Evolutionary conservation across 2,113 vertebrate genomes (phyloP).

Genomic region (Triplophysa dalaica): DNA sequence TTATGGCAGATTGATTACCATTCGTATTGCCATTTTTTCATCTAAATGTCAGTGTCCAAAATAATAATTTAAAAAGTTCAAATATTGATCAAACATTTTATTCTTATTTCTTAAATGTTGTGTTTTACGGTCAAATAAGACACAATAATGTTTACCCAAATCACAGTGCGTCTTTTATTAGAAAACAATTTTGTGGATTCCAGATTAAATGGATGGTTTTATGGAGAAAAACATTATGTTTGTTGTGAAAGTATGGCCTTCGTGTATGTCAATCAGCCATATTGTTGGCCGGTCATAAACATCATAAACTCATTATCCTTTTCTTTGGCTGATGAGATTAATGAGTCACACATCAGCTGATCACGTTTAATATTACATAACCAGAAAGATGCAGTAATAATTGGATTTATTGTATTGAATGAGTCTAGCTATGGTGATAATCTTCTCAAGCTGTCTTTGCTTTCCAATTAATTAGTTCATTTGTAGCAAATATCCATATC

Average conservation of each 20-base stretch:
- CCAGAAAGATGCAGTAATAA: conserved; percentile 6
- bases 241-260: neutral
- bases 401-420: neutral
- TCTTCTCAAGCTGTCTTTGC: neutral
- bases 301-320: conserved; percentile 16
- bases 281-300: conserved; percentile 24
- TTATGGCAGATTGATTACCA: too few relatives aligned
- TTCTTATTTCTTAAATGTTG: neutral
- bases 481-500: neutral
- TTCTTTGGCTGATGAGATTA: conserved; percentile 21
- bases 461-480: neutral
- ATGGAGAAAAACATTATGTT: neutral
- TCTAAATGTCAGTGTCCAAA: too few relatives aligned
- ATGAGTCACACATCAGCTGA: conserved; percentile 24
- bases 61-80: too few relatives aligned
- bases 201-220: neutral
- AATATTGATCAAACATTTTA: too few relatives aligned
- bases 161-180: too few relatives aligned
- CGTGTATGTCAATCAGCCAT: neutral
- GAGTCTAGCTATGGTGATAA: neutral
- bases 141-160: too few relatives aligned
- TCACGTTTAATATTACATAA: conserved; percentile 38
- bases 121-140: too few relatives aligned
- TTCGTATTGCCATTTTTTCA: too few relatives aligned
- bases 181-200: too few relatives aligned